Percentiles rank a stretch among this genome's conserved stretches.
Conservation (phyloP, 2,797 vertebrate genomes). For the Meriones psammophilus region DNA sequence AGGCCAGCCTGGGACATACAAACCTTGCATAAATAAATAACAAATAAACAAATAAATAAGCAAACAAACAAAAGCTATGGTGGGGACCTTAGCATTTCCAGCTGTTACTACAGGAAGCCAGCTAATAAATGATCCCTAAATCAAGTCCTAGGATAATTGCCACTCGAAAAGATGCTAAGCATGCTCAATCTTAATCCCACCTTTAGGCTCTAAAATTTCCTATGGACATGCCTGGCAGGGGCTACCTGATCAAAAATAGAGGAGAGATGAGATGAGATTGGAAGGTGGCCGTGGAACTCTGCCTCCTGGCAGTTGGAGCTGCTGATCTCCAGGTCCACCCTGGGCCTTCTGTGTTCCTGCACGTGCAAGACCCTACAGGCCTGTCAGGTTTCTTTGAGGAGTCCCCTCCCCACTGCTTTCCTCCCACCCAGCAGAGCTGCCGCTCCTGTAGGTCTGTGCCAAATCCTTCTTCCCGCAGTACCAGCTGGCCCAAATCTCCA, state of each 20-base stretch:
- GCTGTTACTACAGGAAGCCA: background rate
- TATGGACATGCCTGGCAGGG: background rate
- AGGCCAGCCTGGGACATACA: background rate
- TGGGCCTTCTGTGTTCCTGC: slow-evolving; percentile 75
- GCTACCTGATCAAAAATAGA: background rate
- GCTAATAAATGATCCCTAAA: background rate
- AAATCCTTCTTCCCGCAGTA: background rate
- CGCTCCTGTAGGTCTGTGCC: slow-evolving; percentile 49
- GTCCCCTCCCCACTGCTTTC: background rate
- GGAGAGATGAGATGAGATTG: background rate
- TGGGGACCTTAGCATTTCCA: background rate
- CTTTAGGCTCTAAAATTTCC: background rate
- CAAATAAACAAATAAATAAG: too few species aligned
- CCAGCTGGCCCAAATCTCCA: slow-evolving; percentile 21
- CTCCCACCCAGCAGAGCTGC: background rate
- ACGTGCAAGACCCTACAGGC: background rate
- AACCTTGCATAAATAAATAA: background rate
- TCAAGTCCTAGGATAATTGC: background rate
- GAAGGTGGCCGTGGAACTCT: background rate
- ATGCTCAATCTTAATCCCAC: background rate
- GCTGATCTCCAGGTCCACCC: slow-evolving; percentile 76
- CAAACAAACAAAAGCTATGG: background rate
- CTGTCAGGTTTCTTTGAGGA: background rate
- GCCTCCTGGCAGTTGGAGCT: slow-evolving; percentile 41
- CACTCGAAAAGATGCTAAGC: background rate